phyloP scores from a whole-genome alignment of 2,888 invertebrate genomes.

The Julus scandinavius region DNA sequence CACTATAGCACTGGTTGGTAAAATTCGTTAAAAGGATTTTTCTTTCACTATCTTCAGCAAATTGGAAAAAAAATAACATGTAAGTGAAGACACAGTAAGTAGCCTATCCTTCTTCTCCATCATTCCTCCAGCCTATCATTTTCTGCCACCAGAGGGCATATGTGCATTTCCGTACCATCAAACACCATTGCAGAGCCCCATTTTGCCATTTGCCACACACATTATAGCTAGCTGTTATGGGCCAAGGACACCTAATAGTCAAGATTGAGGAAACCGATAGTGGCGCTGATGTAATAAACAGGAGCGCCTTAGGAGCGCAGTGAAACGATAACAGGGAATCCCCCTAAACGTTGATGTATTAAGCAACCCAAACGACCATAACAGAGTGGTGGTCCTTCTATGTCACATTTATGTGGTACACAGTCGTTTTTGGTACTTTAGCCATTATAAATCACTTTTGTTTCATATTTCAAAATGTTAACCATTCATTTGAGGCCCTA shows the following conservation, averaged over 20 bases:
- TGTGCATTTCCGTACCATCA: not conserved
- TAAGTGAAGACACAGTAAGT: too few relatives aligned
- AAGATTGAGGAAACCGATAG: constrained; percentile 22
- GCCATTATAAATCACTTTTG: too few relatives aligned
- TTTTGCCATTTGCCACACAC: not conserved
- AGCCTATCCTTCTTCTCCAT: too few relatives aligned
- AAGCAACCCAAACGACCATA: too few relatives aligned
- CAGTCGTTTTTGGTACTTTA: too few relatives aligned
- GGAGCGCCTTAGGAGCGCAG: not conserved
- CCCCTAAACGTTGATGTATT: not conserved
- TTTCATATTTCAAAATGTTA: too few relatives aligned
- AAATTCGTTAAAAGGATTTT: too few relatives aligned
- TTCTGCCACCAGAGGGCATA: not conserved
- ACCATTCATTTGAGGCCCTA: too few relatives aligned
- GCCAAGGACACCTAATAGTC: constrained; percentile 1
- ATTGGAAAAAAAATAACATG: too few relatives aligned
- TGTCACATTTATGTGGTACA: too few relatives aligned
- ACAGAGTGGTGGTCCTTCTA: too few relatives aligned
- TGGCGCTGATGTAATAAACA: constrained; percentile 26
- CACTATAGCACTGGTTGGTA: not conserved
- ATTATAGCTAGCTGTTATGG: not conserved
- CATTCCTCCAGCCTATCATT: not conserved
- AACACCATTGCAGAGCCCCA: not conserved
- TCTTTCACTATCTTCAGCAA: too few relatives aligned
- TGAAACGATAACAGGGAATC: not conserved